Base-by-base conservation (phyloP, 2,113 vertebrate species). In the Peromyscus californicus region DNA sequence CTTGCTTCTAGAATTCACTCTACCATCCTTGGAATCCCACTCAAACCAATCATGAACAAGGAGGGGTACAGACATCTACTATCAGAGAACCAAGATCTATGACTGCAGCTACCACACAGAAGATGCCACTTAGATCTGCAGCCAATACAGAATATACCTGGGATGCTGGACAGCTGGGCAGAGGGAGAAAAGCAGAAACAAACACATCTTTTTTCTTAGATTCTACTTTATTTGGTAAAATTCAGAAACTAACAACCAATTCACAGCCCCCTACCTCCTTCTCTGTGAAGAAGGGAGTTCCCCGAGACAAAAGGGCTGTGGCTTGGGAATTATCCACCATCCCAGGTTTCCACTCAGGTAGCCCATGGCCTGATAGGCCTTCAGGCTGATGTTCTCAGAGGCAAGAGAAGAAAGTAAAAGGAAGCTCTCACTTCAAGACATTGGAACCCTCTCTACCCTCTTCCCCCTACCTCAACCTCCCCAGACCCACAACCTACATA, bases 221-320 rank as follows among this genome's bases (percentile, higher is more conserved):
- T 97, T 97, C 98, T 99, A 99, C 98, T 99, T 99, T 99, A 99
- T 99, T 99, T 98, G 98, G 98, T 98, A 99, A 98, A 99, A 99
- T 97, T 98, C 97, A 70, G 89, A 98, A 98, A 97, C 91, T 98
- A 98, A 90, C 97, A 97, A 97, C 93, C 96, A 97, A 89, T 93
- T 67, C 95, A 96, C 91, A 76, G 29, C 94, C 94, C 91, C 88
- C 96, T 19, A 74, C 92, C 93, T 89, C 61, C 97, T 97, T 96
- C 78, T 90, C 97, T 96, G 97, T 84, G 96, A 98, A 96, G 89
- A 7, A 94, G 82, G 92, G 91, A 83, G 93, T 45, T 84, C 90
- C 91, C 89, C 76, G 86, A 94, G 89, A 95, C 94, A 92, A 76
- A 87, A 88, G 92, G 95, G 94, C 92, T 88, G 85, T 33, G 48